A percentile compares a stretch with the other conserved stretches of the same genome.
phyloP scores from a whole-genome alignment of 1,140 invertebrate species.

The Drosophila oshimai region DNA sequence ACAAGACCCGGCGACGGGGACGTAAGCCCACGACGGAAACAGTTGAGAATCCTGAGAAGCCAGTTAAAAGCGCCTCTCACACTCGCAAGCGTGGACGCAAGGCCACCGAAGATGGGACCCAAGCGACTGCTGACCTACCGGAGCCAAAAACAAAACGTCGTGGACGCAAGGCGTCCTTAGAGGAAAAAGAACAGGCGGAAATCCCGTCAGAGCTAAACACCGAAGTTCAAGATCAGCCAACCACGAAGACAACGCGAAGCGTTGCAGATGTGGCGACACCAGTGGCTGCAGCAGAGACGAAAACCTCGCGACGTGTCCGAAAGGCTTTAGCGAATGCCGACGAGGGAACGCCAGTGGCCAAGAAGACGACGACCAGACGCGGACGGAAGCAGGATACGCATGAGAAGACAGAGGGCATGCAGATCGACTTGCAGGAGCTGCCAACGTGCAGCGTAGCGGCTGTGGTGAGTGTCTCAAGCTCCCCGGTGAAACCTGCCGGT shows the following conservation, averaged over 20 bases:
- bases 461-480: background rate
- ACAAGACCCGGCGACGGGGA: constrained; percentile 2
- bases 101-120: constrained; percentile 3
- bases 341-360: constrained; percentile 7
- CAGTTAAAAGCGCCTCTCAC: background rate
- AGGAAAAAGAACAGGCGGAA: background rate
- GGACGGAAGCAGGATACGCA: constrained; percentile 13
- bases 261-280: background rate
- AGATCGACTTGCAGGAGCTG: background rate
- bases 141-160: constrained; percentile 7
- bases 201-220: background rate
- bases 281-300: constrained; percentile 1
- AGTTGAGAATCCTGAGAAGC: background rate
- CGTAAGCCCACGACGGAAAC: constrained; percentile 16
- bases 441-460: background rate
- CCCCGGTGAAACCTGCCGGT: background rate
- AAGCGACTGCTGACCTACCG: background rate
- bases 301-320: constrained; percentile 23
- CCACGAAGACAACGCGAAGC: background rate
- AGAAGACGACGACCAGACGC: constrained; percentile 32
- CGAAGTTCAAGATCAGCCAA: background rate
- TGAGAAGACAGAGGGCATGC: background rate
- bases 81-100: constrained; percentile 15
- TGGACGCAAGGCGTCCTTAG: background rate
- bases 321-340: constrained; percentile 36